phyloP scores from a whole-genome alignment of 92 coral and sea anemone species.

The Epizoanthus ramosus region DNA sequence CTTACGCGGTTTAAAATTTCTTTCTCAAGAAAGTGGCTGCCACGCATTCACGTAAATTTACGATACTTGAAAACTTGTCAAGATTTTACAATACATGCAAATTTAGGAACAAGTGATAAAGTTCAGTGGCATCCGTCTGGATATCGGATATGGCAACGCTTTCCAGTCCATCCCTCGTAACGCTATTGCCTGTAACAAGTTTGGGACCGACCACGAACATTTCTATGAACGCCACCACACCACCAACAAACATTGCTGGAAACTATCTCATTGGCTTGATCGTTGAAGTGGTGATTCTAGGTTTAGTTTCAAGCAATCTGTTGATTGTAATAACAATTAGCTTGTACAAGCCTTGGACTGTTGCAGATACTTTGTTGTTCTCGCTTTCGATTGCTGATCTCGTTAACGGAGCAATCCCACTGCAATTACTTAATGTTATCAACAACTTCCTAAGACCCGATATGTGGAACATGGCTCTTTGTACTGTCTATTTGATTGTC shows the following conservation, averaged over 20 bases:
- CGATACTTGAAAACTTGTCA: background rate
- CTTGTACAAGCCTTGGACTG: conserved; percentile 82
- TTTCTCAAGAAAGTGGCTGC: too few species aligned
- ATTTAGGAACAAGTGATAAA: background rate
- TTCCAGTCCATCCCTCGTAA: background rate
- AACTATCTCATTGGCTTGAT: conserved; percentile 63
- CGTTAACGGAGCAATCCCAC: conserved; percentile 76
- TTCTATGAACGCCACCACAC: background rate
- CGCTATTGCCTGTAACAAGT: background rate
- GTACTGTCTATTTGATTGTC: conserved; percentile 73
- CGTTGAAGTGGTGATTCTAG: conserved; percentile 68
- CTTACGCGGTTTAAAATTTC: too few species aligned
- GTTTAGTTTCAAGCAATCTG: conserved; percentile 70
- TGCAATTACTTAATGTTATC: conserved; percentile 74
- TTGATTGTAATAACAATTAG: conserved; percentile 73
- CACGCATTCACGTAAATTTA: too few species aligned
- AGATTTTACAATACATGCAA: conserved; percentile 14
- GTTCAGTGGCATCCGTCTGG: background rate
- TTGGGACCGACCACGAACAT: background rate
- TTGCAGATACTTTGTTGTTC: conserved; percentile 79
- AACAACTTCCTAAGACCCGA: conserved; percentile 81
- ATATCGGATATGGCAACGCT: conserved; percentile 4
- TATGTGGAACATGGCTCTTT: conserved; percentile 70
- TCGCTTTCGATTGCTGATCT: conserved; percentile 86
- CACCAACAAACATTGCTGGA: background rate